Evolutionary conservation across 2,113 vertebrate genomes (phyloP).

Genomic region (Craseonycteris thonglongyai): DNA sequence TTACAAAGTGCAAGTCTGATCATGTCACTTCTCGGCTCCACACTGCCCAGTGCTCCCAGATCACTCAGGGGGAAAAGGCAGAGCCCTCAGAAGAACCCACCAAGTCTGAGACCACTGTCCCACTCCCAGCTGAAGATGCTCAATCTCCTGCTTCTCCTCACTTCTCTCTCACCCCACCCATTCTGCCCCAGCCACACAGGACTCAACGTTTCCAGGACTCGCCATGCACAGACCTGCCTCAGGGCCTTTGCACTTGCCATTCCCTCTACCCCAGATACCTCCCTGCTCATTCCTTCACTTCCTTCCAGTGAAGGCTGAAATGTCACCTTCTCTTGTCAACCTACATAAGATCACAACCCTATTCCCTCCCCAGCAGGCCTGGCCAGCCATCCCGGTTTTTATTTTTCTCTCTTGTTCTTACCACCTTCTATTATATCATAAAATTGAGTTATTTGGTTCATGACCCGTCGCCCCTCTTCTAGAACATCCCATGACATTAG

Average conservation of each 20-base stretch:
- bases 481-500: background rate
- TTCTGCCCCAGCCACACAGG: background rate
- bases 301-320: background rate
- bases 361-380: background rate
- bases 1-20: background rate
- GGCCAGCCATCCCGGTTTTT: background rate
- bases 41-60: background rate
- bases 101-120: background rate
- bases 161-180: too few relatives aligned
- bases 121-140: background rate
- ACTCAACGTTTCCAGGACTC: background rate
- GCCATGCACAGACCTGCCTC: background rate
- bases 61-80: background rate
- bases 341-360: background rate
- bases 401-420: background rate
- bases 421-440: background rate
- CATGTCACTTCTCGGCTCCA: background rate
- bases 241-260: background rate
- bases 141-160: background rate
- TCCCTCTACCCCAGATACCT: background rate
- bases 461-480: background rate
- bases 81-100: background rate
- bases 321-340: background rate
- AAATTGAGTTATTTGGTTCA: background rate
- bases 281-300: background rate